phyloP scores from a whole-genome alignment of 2,113 vertebrate genomes.

The Dissostichus mawsoni region DNA sequence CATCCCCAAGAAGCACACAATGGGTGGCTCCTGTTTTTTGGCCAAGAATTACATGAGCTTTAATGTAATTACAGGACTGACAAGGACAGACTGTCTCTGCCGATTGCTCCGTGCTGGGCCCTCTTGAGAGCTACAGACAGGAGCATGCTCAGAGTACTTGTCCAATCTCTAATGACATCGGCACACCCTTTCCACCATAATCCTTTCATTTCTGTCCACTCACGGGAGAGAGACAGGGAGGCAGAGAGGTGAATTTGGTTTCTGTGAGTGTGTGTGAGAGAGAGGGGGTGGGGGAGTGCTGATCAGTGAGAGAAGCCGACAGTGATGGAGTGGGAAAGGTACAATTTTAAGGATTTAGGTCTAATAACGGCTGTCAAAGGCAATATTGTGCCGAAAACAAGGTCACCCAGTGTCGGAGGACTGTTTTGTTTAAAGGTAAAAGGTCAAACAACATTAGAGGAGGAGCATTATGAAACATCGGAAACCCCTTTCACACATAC shows the following conservation, averaged over 20 bases:
- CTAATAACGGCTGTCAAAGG: conserved; percentile 36
- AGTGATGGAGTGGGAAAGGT: conserved; percentile 19
- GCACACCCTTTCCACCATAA: conserved; percentile 69
- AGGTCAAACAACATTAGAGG: conserved; percentile 38
- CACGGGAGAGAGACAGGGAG: conserved; percentile 42
- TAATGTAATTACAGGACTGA: conserved; percentile 83
- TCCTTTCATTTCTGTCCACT: conserved; percentile 73
- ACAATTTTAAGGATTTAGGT: conserved; percentile 41
- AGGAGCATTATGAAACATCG: conserved; percentile 1
- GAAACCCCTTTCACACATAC: background rate
- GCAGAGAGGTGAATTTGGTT: conserved; percentile 40
- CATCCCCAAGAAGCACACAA: conserved; percentile 18
- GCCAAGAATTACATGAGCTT: conserved; percentile 71
- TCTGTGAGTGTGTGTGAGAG: background rate
- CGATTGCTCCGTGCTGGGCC: conserved; percentile 68
- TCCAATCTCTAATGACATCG: conserved; percentile 80
- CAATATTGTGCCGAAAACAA: conserved; percentile 15
- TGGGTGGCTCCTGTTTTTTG: conserved; percentile 43
- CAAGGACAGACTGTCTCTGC: conserved; percentile 78
- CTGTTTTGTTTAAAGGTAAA: conserved; percentile 17
- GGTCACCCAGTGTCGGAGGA: background rate
- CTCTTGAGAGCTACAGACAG: conserved; percentile 66
- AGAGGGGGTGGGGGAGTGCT: background rate
- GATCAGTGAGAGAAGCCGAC: conserved; percentile 25
- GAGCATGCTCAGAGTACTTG: conserved; percentile 68